phyloP scores from a whole-genome alignment of 1,140 invertebrate genomes.

The Pollicipes pollicipes region DNA sequence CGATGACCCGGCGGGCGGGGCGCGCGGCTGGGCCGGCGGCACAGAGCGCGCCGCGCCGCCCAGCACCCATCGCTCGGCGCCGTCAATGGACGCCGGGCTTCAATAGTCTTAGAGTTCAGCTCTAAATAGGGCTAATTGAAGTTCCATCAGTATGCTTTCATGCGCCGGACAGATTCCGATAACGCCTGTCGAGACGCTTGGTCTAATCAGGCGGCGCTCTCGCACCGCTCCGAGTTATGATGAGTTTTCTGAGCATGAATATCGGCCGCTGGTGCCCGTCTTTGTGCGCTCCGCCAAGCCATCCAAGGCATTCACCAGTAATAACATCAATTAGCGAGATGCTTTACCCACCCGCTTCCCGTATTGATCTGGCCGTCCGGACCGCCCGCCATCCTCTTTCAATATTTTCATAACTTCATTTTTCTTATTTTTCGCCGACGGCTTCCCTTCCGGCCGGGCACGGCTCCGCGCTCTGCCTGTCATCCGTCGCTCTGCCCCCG shows the following conservation, averaged over 20 bases:
- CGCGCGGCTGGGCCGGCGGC: too few species aligned
- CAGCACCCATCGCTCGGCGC: background rate
- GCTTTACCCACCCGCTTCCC: background rate
- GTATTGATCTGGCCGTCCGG: background rate
- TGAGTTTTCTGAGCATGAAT: background rate
- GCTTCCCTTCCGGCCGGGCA: background rate
- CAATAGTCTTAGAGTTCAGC: background rate
- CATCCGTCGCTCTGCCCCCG: background rate
- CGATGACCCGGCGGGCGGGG: too few species aligned
- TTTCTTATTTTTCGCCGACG: background rate
- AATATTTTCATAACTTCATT: constrained; percentile 2
- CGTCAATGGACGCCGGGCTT: background rate
- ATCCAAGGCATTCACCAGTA: background rate
- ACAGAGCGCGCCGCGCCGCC: too few species aligned
- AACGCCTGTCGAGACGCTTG: background rate
- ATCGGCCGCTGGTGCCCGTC: background rate
- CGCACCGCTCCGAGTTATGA: background rate
- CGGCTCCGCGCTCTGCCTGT: background rate
- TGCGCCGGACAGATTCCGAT: background rate
- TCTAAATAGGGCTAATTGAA: background rate
- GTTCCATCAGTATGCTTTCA: background rate
- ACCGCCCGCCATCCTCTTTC: background rate
- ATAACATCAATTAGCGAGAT: constrained; percentile 2
- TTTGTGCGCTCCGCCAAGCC: background rate
- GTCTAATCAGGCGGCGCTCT: background rate